Conservation (phyloP, 2,113 vertebrate genomes). For the Poeciliopsis turrubarensis region DNA sequence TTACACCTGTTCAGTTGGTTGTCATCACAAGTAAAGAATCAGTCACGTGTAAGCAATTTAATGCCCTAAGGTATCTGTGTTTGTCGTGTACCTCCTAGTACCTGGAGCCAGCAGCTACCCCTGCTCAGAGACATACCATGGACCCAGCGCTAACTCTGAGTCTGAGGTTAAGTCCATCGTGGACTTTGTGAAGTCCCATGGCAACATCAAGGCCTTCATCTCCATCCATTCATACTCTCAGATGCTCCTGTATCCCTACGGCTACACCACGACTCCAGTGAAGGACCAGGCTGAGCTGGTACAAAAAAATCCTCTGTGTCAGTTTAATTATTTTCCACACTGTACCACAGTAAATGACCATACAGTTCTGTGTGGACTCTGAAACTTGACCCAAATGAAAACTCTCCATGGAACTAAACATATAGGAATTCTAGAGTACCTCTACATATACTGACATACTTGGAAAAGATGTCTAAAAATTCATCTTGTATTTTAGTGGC, state of each 20-base stretch:
- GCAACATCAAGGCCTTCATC: conserved; percentile 91
- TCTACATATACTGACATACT: neutral
- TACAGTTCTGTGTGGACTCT: neutral
- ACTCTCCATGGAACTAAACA: neutral
- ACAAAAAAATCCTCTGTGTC: conserved; percentile 21
- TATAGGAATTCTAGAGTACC: neutral
- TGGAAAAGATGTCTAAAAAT: neutral
- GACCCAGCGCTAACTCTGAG: conserved; percentile 86
- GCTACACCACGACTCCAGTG: conserved; percentile 76
- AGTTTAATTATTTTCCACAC: neutral
- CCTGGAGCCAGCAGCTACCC: conserved; percentile 83
- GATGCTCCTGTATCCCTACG: conserved; percentile 92
- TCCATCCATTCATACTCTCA: conserved; percentile 97
- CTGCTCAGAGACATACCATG: conserved; percentile 86
- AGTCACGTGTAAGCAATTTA: too few relatives aligned
- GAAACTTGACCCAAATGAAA: neutral
- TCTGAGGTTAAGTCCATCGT: conserved; percentile 91
- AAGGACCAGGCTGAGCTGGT: conserved; percentile 86
- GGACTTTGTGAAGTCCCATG: conserved; percentile 87
- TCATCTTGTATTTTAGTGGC: neutral
- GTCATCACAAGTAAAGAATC: too few relatives aligned
- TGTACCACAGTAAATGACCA: neutral
- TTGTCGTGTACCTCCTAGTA: conserved; percentile 62
- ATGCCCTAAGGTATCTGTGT: neutral
- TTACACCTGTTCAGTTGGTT: neutral